Percentiles rank a stretch among this genome's conserved stretches.
phyloP scores from a whole-genome alignment of 2,888 invertebrate species.

The Sinohyriopsis cumingii region DNA sequence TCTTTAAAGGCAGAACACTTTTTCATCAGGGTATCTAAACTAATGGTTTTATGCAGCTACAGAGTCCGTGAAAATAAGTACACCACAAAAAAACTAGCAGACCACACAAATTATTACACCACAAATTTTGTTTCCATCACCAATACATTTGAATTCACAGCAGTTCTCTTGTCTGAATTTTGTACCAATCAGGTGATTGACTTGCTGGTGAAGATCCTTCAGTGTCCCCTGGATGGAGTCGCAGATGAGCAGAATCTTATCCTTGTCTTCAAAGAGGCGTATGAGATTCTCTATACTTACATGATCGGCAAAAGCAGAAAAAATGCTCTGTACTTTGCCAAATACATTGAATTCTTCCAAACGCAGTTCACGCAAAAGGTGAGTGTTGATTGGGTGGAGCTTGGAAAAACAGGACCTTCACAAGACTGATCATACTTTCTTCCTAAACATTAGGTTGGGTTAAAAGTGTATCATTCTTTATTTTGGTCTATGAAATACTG shows the following conservation, averaged over 20 bases:
- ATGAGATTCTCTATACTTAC: conserved; percentile 71
- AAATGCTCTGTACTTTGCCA: conserved; percentile 72
- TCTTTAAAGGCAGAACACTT: too few relatives aligned
- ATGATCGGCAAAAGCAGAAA: conserved; percentile 72
- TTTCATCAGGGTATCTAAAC: too few relatives aligned
- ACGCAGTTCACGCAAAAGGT: conserved; percentile 72
- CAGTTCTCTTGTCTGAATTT: too few relatives aligned
- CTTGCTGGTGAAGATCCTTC: conserved; percentile 68
- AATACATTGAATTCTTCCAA: conserved; percentile 73
- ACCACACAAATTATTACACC: too few relatives aligned
- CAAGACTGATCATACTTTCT: too few relatives aligned
- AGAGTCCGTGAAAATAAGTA: too few relatives aligned
- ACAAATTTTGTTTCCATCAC: too few relatives aligned
- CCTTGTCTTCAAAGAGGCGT: conserved; percentile 70
- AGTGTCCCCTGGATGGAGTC: conserved; percentile 65
- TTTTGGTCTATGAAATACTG: too few relatives aligned
- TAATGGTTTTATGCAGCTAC: too few relatives aligned
- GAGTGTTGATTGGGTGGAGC: conserved; percentile 4
- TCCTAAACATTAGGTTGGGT: neutral
- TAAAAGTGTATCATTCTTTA: neutral
- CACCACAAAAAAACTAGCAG: too few relatives aligned
- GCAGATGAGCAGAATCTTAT: conserved; percentile 68
- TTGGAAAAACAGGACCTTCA: neutral
- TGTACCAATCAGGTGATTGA: conserved; percentile 65
- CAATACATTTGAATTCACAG: too few relatives aligned